Conservation (phyloP, 2,113 vertebrate genomes). For the Notothenia rossii region DNA sequence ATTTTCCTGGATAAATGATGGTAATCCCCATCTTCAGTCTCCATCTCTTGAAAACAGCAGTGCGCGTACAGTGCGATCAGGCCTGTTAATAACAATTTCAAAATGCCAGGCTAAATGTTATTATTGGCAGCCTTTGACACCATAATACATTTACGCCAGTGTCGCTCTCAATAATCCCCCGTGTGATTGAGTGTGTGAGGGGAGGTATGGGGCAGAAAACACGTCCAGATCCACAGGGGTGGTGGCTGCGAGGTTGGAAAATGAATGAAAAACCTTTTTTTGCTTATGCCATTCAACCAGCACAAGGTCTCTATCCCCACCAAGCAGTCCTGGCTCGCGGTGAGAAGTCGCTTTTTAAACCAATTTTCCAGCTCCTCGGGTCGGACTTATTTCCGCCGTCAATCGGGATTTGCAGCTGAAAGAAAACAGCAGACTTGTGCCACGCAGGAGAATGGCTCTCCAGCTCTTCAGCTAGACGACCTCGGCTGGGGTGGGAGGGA, state of each 20-base stretch:
- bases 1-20: constrained; percentile 75
- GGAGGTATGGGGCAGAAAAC: constrained; percentile 52
- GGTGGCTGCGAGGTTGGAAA: constrained; percentile 72
- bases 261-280: constrained; percentile 82
- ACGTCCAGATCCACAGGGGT: constrained; percentile 74
- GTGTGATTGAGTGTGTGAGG: constrained; percentile 39
- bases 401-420: constrained; percentile 72
- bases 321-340: constrained; percentile 63
- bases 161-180: constrained; percentile 43
- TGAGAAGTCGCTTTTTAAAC: constrained; percentile 60
- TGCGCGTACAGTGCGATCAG: constrained; percentile 55
- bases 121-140: constrained; percentile 9
- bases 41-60: constrained; percentile 83
- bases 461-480: constrained; percentile 67
- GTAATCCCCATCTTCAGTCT: constrained; percentile 87
- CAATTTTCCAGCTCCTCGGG: constrained; percentile 47
- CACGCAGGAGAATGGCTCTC: constrained; percentile 78
- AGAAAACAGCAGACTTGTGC: constrained; percentile 78
- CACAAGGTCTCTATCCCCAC: constrained; percentile 33
- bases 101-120: constrained; percentile 19
- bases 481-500: constrained; percentile 61
- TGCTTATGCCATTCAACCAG: constrained; percentile 56
- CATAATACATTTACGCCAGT: constrained; percentile 41
- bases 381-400: constrained; percentile 59
- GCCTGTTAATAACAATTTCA: constrained; percentile 26